These are phyloP conservation scores for Notoglanidium macrostoma DNA, from an alignment of 2,797 vertebrate species.

Conservation along the genomic window DNA sequence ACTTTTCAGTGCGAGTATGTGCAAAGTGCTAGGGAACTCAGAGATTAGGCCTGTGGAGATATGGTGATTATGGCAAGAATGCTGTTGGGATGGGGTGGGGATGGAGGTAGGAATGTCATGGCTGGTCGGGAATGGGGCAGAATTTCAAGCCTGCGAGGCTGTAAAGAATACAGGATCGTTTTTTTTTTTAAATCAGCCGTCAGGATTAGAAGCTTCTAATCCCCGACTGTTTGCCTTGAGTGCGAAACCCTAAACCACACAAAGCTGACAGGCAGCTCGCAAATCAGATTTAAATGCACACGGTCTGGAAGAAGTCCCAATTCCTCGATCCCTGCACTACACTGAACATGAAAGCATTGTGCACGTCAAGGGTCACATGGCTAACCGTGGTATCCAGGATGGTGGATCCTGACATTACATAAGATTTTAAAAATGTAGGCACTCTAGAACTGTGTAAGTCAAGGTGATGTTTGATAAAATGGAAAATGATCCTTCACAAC, in stretches of 20 bases:
- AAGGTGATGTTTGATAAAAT: conserved; percentile 43
- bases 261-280: conserved; percentile 16
- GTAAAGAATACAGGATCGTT: not conserved
- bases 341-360: conserved; percentile 31
- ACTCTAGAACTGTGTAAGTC: not conserved
- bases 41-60: not conserved
- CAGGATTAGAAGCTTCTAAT: conserved; percentile 27
- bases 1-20: not conserved
- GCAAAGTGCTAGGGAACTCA: no score
- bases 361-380: conserved; percentile 21
- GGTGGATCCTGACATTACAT: conserved; percentile 47
- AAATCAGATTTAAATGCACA: conserved; percentile 43
- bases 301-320: conserved; percentile 29
- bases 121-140: not conserved
- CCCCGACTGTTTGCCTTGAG: conserved; percentile 19
- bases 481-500: conserved; percentile 50
- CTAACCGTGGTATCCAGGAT: conserved; percentile 24
- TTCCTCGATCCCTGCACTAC: conserved; percentile 41
- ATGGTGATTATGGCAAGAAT: not conserved
- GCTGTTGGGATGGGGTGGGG: not conserved
- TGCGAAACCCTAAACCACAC: conserved; percentile 32
- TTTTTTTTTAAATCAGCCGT: not conserved
- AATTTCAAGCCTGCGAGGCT: not conserved
- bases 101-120: not conserved
- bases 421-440: conserved; percentile 29